These are phyloP conservation scores for Semnornis frantzii DNA, from an alignment of 2,113 vertebrate genomes.

Conservation along the genomic window DNA sequence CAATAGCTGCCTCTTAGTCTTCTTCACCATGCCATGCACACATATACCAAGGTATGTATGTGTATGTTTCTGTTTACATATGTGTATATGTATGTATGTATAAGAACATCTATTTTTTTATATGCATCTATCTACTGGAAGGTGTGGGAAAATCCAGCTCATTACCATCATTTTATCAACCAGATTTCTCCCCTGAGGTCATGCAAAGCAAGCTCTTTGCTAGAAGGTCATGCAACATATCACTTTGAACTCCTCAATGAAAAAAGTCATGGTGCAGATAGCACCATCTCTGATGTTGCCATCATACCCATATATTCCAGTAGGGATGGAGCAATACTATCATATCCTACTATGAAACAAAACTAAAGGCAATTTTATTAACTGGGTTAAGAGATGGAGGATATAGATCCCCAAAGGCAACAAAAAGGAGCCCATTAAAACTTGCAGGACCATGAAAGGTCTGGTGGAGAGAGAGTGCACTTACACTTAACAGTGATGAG, in stretches of 20 bases:
- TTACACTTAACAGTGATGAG: not conserved
- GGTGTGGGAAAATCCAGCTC: not conserved
- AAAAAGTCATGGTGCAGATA: not conserved
- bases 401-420: not conserved
- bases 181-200: not conserved
- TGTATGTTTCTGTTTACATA: not conserved
- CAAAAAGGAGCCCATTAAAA: constrained; percentile 6
- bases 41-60: not conserved
- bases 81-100: no score
- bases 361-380: not conserved
- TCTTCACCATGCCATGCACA: not conserved
- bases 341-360: not conserved
- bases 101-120: no score
- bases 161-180: not conserved
- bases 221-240: not conserved
- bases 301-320: not conserved
- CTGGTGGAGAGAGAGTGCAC: not conserved
- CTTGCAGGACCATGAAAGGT: not conserved
- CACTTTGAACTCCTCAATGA: not conserved
- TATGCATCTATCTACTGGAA: not conserved
- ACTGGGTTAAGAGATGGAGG: not conserved
- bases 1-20: not conserved
- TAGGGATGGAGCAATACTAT: not conserved
- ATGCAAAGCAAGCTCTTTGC: not conserved
- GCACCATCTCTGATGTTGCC: not conserved